A percentile compares a stretch with the other conserved stretches of the same genome.
These are phyloP conservation scores for Brachionus plicatilis DNA, from an alignment of 1,140 invertebrate species.

Conservation along the genomic window DNA sequence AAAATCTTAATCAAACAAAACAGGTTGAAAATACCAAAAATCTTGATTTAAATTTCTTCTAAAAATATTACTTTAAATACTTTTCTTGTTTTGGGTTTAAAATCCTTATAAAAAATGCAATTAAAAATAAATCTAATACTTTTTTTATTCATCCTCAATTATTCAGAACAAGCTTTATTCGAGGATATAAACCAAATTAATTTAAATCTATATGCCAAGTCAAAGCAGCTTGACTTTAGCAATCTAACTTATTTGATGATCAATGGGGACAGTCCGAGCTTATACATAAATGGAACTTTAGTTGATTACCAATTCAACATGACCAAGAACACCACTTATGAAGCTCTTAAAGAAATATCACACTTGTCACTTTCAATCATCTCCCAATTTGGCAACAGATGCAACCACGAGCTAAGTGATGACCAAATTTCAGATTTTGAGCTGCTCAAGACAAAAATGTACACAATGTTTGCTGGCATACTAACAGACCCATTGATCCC, in stretches of 20 bases:
- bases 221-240: not conserved
- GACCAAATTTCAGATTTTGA: not conserved
- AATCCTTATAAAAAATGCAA: not conserved
- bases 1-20: not conserved
- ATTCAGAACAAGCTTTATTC: not conserved
- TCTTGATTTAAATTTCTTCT: not conserved
- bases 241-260: conserved; percentile 16
- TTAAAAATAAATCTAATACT: not conserved
- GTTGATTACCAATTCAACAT: not conserved
- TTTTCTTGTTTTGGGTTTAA: not conserved
- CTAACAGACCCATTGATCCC: not conserved
- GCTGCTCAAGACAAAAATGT: not conserved
- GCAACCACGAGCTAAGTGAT: not conserved
- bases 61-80: not conserved
- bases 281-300: not conserved
- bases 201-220: not conserved
- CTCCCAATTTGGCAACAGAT: not conserved
- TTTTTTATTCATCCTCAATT: not conserved
- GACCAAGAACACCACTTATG: conserved; percentile 9
- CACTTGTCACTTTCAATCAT: not conserved
- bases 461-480: not conserved
- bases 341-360: conserved; percentile 4
- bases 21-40: not conserved
- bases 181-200: conserved; percentile 11
- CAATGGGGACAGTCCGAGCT: not conserved